Conservation (phyloP, 2,113 vertebrate genomes). For the Bettongia penicillata region DNA sequence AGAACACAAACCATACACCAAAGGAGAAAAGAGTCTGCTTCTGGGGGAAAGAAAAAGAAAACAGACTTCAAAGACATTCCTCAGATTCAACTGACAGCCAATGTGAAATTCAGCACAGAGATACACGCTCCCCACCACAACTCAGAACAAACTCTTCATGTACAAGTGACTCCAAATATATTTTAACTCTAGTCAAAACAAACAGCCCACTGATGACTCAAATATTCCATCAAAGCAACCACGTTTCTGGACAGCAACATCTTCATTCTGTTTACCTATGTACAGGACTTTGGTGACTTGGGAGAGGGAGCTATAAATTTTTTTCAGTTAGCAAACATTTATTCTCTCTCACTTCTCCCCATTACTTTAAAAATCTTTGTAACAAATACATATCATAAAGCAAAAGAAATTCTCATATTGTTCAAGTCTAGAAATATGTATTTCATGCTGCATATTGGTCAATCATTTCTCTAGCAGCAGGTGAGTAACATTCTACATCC, state of each 20-base stretch:
- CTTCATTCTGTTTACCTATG: not conserved
- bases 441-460: not conserved
- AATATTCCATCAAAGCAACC: not conserved
- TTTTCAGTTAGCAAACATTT: not conserved
- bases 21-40: not conserved
- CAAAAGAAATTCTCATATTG: not conserved
- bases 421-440: not conserved
- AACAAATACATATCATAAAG: not conserved
- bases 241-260: not conserved
- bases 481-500: not conserved
- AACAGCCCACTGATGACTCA: not conserved
- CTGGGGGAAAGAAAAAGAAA: conserved; percentile 22
- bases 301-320: not conserved
- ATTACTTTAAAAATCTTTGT: not conserved
- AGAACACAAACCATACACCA: not conserved
- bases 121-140: not conserved
- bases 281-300: not conserved
- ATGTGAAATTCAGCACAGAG: not conserved
- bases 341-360: not conserved
- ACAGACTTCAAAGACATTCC: conserved; percentile 12
- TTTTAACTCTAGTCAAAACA: conserved; percentile 25
- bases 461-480: not conserved
- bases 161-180: not conserved
- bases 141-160: not conserved
- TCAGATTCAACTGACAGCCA: not conserved